Evolutionary conservation across 1,140 invertebrate genomes (phyloP), one percentile per base, ranked within the genome.

Genomic region (Cyclina sinensis): DNA sequence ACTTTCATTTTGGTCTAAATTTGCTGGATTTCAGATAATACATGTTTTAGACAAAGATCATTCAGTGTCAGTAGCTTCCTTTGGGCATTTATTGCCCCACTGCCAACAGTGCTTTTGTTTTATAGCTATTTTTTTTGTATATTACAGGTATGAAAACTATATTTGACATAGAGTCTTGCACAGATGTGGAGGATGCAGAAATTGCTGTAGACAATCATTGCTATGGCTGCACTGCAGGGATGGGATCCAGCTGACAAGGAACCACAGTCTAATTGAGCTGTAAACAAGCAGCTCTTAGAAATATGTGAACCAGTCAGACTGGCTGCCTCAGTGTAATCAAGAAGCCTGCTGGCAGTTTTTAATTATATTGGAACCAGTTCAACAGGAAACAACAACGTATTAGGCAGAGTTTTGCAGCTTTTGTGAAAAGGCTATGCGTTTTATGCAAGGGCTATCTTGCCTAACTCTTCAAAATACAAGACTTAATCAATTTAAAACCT

Each of bases 181-280:
- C 89, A n/a, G 91, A 93, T 24, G 27, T 93, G 54, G 79, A 82
- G 39, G 78, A 57, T 43, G 46, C 62, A 14, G 68, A 74, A 27
- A 92, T 93, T n/a, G n/a, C 54, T 9, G 68, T 83, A 16, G 91
- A 93, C 68, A 93, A 91, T 51, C 92, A 93, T 48, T 93, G 92
- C 59, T 93, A 90, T 80, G 92, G 91, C 24, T 93, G 92, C 59
- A 92, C 91, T 0, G 91, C 92, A 9, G 92, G 92, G 2, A 93
- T 93, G 92, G 91, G 92, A n/a, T 93, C 92, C 48, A 93, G 92
- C 90, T 93, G 92, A 93, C 91, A 91, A 78, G 92, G 92, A 62
- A 79, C 73, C 11, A 86, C 79, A 24, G 90, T 88, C 78, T 91
- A 91, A 85, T 68, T 78, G 46, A 51, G 74, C 27, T 54, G 43